Evolutionary conservation across 2,888 invertebrate species (phyloP), one percentile per base, ranked within the genome.

Genomic region (Scaptomyza reducta): DNA sequence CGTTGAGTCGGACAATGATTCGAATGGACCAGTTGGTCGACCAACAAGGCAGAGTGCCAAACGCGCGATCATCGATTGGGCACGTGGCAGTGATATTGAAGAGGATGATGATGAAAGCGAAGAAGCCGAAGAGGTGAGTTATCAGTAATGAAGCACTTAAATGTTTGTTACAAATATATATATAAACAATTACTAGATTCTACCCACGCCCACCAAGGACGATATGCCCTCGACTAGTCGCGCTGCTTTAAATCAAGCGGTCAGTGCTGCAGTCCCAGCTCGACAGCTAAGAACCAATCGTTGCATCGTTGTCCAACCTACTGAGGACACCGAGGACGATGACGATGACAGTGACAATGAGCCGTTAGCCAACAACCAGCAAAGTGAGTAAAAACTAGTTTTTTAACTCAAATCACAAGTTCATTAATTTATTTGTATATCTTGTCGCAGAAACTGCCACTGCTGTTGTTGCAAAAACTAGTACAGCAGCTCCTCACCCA

Each of bases 211-310:
- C 16, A 89, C 88, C 9, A 90, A 89, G 65, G 82, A 88, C 4
- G 86, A 88, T 25, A 18, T 80, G 45, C 84, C 89, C 2, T 84
- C 89, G 11, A 88, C 90, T 9, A 90, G 86, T 70, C 88, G 89
- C 4, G 87, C 89, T 13, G 82, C 87, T 1, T 53, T 79, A 18
- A 67, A 61, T 42, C 55, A 61, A 13, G 57, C 22, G 51, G 73
- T 72, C 22, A 68, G 69, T 16, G 27, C 46, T 41, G 60, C 68
- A 7, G 47, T 51, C 18, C 62, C 74, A 42, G 51, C 63, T 13
- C 89, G 91, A 1, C 91, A 91, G 59, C 67, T 91, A 33, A 87
- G 92, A 40, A 91, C 91, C 13, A 91, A 91, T 79, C 90, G 91
- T 5, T 91, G 91, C 70, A 90, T 90, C 13, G 74, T 88, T 18